Evolutionary conservation across 2,113 vertebrate species (phyloP), one percentile per base, ranked within the genome.

Genomic region (Tachysurus fulvidraco): DNA sequence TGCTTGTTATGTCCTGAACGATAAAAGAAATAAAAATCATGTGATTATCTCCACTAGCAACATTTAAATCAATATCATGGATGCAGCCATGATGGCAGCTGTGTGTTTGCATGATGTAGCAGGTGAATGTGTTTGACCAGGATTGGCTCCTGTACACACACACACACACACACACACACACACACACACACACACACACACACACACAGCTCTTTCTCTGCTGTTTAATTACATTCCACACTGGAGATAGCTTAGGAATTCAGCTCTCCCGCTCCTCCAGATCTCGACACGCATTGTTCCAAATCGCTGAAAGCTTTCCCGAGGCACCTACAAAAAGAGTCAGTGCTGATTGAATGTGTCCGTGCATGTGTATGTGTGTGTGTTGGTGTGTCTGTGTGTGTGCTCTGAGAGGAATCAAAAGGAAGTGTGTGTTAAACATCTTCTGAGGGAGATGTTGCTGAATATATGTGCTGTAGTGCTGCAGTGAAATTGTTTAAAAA

Each of bases 141-240:
- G 28, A 36, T 76, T 64, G 84, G 23, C 90, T 91, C 54, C 77
- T 25, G 30, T 83, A 89, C 88, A 90, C 77, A 54, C 25, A 82
- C 80, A 82, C 54, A 59, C 54, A 44, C 57, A 46, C 79, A 81
- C 79, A 84, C 69, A 74, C 83, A 62, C 36, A 60, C 64, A 86
- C 54, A 59, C 79, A 82, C 65, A 76, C 69, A 89, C 69, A 74
- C 83, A 62, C 36, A 60, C 64, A 86, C 54, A 59, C 79, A 82
- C 65, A 76, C 69, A 89, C 79, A 92, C 88, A 79, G 82, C 88
- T 74, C 69, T 89, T 93, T 93, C 74, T 67, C 62, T 87, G 74
- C 89, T 74, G 69, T 81, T 88, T 93, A 94, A 94, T 94, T 93
- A 90, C 94, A 95, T 95, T 95, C 94, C 93, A 90, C 44, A 78